phyloP scores from a whole-genome alignment of 2,797 vertebrate genomes.

The Anguilla marmorata region DNA sequence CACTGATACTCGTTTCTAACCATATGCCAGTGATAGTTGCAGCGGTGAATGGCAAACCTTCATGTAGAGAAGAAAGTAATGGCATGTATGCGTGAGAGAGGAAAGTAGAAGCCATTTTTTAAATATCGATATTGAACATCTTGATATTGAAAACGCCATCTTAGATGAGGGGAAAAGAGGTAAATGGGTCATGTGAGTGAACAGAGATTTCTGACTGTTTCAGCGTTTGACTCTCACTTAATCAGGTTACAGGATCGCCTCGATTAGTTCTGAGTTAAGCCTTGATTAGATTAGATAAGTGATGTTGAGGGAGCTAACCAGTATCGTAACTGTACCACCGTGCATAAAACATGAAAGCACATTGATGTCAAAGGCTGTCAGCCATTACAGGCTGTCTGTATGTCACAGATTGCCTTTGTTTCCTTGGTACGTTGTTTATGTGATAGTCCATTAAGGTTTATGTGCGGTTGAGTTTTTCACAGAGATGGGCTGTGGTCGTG shows the following conservation, averaged over 20 bases:
- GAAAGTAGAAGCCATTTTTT: not conserved
- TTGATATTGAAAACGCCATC: not conserved
- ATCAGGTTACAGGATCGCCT: not conserved
- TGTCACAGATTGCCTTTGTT: not conserved
- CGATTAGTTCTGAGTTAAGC: not conserved
- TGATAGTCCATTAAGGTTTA: not conserved
- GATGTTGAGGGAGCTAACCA: not conserved
- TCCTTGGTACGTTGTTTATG: not conserved
- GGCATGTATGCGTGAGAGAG: not conserved
- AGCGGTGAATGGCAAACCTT: not conserved
- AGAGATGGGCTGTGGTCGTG: not conserved
- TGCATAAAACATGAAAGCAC: not conserved
- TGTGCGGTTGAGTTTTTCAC: not conserved
- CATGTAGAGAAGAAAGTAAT: not conserved
- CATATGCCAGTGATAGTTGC: not conserved
- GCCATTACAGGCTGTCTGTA: not conserved
- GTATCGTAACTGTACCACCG: not conserved
- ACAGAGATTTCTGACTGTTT: conserved; percentile 3
- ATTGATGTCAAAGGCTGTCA: not conserved
- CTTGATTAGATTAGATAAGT: not conserved
- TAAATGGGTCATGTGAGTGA: conserved; percentile 6
- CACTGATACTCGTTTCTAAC: not conserved
- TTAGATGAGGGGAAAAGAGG: not conserved
- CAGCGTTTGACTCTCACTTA: not conserved
- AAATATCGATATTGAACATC: not conserved